phyloP scores from a whole-genome alignment of 1,140 invertebrate genomes.

The Bombus huntii region DNA sequence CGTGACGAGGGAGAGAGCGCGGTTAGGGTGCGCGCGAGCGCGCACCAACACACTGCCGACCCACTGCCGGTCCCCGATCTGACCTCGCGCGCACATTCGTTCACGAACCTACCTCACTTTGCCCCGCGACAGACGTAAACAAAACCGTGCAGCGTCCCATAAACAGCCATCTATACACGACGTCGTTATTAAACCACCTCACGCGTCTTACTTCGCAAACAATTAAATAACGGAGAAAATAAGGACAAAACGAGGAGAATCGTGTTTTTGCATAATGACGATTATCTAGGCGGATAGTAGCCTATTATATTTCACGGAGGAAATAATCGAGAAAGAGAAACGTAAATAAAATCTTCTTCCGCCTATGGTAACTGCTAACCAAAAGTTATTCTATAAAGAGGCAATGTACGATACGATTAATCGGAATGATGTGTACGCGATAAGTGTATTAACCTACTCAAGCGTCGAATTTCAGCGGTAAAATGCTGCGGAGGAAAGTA shows the following conservation, averaged over 20 bases:
- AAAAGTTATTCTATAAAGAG: no score
- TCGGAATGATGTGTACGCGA: not conserved
- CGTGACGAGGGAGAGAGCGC: constrained; percentile 3
- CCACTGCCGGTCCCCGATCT: constrained; percentile 53
- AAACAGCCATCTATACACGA: constrained; percentile 7
- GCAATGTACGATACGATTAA: not conserved
- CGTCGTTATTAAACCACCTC: not conserved
- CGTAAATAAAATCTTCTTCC: not conserved
- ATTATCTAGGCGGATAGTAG: not conserved
- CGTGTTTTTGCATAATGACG: not conserved
- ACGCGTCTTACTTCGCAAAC: not conserved
- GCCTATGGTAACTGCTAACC: no score
- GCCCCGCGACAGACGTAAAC: constrained; percentile 66
- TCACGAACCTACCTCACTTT: constrained; percentile 73
- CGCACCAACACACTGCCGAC: constrained; percentile 35
- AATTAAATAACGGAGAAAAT: not conserved
- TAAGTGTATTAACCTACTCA: not conserved
- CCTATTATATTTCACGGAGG: no score
- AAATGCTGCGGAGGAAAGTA: not conserved
- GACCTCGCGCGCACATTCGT: constrained; percentile 68
- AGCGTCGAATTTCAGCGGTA: no score
- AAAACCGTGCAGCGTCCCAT: constrained; percentile 59
- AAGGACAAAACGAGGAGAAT: not conserved
- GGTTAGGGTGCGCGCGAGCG: not conserved
- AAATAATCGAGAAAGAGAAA: not conserved